Evolutionary conservation across 2,888 invertebrate genomes (phyloP).

Genomic region (Elmis aenea): DNA sequence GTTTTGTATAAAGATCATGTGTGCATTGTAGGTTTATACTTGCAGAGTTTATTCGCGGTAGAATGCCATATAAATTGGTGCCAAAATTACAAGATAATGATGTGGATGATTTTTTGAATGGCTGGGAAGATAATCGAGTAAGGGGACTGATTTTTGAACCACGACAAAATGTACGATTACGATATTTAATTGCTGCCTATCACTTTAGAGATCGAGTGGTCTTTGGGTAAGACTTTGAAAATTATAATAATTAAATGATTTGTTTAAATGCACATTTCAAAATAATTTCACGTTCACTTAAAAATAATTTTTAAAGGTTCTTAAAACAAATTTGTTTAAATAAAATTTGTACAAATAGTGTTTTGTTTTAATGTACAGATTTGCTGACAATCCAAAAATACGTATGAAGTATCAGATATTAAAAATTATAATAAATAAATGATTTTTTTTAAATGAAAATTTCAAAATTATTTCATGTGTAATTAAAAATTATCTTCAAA

Average conservation of each 20-base stretch:
- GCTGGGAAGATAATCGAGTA: constrained; percentile 90
- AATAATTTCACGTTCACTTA: too few relatives aligned
- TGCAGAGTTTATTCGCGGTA: constrained; percentile 78
- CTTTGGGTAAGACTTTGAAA: constrained; percentile 63
- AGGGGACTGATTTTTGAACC: constrained; percentile 85
- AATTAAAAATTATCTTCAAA: too few relatives aligned
- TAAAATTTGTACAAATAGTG: too few relatives aligned
- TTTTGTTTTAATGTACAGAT: too few relatives aligned
- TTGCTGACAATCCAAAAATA: too few relatives aligned
- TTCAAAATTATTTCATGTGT: too few relatives aligned
- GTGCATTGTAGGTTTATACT: constrained; percentile 11
- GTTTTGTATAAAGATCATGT: background rate
- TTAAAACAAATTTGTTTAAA: too few relatives aligned
- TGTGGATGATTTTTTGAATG: constrained; percentile 72
- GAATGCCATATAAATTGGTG: constrained; percentile 79
- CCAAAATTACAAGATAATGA: constrained; percentile 65
- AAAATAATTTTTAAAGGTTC: too few relatives aligned
- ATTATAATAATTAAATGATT: background rate
- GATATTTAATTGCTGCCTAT: constrained; percentile 85
- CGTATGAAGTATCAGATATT: too few relatives aligned
- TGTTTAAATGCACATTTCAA: too few relatives aligned
- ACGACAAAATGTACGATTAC: constrained; percentile 66
- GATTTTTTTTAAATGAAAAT: too few relatives aligned
- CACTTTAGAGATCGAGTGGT: constrained; percentile 79
- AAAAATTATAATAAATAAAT: too few relatives aligned